Percentiles rank a stretch among this genome's conserved stretches.
These are phyloP conservation scores for Tragelaphus eurycerus DNA, from an alignment of 2,797 vertebrate genomes.

Conservation along the genomic window DNA sequence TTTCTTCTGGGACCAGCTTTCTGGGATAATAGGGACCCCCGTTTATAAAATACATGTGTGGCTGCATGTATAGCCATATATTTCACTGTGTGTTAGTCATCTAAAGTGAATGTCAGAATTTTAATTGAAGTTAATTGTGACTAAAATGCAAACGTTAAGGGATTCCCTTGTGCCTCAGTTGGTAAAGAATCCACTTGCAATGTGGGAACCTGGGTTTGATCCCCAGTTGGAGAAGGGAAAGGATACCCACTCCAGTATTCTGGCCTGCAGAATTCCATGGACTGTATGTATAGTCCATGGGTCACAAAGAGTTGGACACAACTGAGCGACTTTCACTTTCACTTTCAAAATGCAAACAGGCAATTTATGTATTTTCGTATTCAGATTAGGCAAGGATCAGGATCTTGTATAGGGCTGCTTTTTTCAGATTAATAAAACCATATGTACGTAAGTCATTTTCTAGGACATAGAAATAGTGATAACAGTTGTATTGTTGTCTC, in stretches of 20 bases:
- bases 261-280: not conserved
- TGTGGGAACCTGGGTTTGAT: not conserved
- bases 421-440: not conserved
- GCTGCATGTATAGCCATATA: not conserved
- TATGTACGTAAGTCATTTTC: not conserved
- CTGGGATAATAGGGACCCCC: not conserved
- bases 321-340: too few species aligned
- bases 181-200: not conserved
- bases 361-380: not conserved
- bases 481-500: not conserved
- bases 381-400: not conserved
- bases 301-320: not conserved
- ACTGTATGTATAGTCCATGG: not conserved
- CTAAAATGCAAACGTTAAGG: not conserved
- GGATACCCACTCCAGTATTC: not conserved
- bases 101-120: not conserved
- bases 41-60: not conserved
- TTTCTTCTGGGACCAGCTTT: not conserved
- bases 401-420: not conserved
- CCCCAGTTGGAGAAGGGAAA: not conserved
- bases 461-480: not conserved
- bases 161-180: not conserved
- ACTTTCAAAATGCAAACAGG: not conserved
- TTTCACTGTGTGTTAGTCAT: not conserved
- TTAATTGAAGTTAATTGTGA: conserved; percentile 24